phyloP scores from a whole-genome alignment of 2,888 invertebrate species.

The Zygothrica quintamaculata region DNA sequence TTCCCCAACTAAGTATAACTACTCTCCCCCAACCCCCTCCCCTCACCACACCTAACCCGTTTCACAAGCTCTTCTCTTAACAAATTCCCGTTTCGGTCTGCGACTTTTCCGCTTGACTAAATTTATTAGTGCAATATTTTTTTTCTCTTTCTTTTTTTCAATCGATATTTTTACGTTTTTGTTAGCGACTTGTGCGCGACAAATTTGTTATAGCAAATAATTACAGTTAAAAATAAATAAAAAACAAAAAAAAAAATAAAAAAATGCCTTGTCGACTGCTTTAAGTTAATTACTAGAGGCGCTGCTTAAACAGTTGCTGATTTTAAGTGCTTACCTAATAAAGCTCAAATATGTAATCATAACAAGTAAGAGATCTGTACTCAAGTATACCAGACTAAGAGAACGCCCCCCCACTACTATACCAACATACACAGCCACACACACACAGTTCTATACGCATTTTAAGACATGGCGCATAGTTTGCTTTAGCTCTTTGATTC shows the following conservation, averaged over 20 bases:
- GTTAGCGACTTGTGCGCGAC: constrained; percentile 20
- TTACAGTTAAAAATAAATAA: constrained; percentile 48
- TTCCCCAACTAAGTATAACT: too few species aligned
- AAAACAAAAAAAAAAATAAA: too few species aligned
- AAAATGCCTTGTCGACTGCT: constrained; percentile 39
- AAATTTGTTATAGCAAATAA: constrained; percentile 56
- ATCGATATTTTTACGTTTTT: constrained; percentile 8
- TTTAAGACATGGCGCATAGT: too few species aligned
- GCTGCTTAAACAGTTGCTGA: constrained; percentile 24
- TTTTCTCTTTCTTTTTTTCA: neutral
- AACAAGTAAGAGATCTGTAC: too few species aligned
- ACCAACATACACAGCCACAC: too few species aligned
- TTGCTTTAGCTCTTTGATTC: too few species aligned
- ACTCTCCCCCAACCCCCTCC: neutral
- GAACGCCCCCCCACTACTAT: too few species aligned
- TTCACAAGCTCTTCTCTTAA: neutral
- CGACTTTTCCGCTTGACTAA: constrained; percentile 53
- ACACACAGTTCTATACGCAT: too few species aligned
- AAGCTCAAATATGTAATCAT: constrained; percentile 35
- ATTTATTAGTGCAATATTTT: constrained; percentile 55
- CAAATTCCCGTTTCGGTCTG: constrained; percentile 34
- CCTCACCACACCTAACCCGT: too few species aligned
- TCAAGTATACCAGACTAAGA: too few species aligned
- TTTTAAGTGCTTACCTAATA: constrained; percentile 44
- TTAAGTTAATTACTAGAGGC: constrained; percentile 38